Evolutionary conservation across 2,113 vertebrate genomes (phyloP).

Genomic region (Trinectes maculatus): DNA sequence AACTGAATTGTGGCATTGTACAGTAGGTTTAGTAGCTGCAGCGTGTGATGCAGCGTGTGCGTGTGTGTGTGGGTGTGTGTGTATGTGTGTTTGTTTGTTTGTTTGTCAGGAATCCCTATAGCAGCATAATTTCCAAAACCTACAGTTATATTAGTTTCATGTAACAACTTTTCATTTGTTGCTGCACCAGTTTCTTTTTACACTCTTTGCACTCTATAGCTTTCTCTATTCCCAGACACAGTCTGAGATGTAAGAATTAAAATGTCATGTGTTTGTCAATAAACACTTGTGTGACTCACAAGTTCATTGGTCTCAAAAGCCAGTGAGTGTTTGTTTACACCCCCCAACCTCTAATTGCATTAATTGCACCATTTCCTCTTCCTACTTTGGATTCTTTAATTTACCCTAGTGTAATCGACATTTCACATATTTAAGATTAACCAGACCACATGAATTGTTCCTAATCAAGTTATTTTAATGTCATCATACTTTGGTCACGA

Average conservation of each 20-base stretch:
- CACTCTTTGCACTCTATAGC: too few species aligned
- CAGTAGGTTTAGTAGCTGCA: too few species aligned
- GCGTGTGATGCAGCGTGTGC: too few species aligned
- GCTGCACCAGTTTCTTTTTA: not conserved
- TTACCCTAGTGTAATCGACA: not conserved
- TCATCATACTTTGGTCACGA: conserved; percentile 8
- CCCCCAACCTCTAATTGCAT: too few species aligned
- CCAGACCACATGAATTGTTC: conserved; percentile 3
- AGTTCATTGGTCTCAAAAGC: too few species aligned
- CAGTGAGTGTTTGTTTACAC: too few species aligned
- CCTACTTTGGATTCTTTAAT: conserved; percentile 13
- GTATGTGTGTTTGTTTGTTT: too few species aligned
- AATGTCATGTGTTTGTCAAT: not conserved
- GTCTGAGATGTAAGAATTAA: conserved; percentile 12
- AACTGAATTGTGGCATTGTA: too few species aligned
- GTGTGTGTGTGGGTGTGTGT: too few species aligned
- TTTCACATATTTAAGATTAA: conserved; percentile 1
- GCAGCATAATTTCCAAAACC: too few species aligned
- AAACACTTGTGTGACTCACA: not conserved
- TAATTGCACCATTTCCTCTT: not conserved
- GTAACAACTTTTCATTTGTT: not conserved
- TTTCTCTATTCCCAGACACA: not conserved
- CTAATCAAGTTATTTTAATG: not conserved
- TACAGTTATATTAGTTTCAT: conserved; percentile 23
- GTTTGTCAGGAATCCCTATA: too few species aligned